A percentile compares a stretch with the other conserved stretches of the same genome.
phyloP scores from a whole-genome alignment of 2,888 invertebrate species.

The Pseudococcus jackbeardsleyi region DNA sequence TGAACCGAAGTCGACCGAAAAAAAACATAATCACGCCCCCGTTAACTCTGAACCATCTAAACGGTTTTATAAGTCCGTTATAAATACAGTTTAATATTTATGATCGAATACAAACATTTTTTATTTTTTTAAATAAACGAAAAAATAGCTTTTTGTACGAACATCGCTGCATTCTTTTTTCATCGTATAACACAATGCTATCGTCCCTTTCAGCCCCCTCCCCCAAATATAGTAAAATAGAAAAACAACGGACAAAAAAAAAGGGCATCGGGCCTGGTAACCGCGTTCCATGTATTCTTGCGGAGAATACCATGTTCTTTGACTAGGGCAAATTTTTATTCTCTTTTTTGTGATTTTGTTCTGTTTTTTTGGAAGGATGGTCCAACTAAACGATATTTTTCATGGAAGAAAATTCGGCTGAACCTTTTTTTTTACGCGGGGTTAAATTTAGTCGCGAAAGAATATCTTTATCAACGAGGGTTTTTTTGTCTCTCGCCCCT shows the following conservation, averaged over 20 bases:
- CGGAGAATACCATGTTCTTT: background rate
- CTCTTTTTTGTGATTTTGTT: background rate
- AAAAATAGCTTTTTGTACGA: constrained; percentile 20
- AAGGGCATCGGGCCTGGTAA: background rate
- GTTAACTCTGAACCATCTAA: constrained; percentile 32
- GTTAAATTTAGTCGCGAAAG: constrained; percentile 16
- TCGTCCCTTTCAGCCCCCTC: background rate
- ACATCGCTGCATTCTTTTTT: constrained; percentile 11
- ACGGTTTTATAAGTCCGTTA: constrained; percentile 39
- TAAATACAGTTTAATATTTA: constrained; percentile 56
- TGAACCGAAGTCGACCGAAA: background rate
- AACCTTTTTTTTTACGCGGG: background rate
- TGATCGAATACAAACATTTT: constrained; percentile 54
- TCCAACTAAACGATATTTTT: constrained; percentile 15
- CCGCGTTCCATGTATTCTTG: background rate
- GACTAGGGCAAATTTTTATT: background rate
- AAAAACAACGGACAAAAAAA: background rate
- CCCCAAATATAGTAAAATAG: background rate
- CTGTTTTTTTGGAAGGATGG: background rate
- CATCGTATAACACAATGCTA: background rate
- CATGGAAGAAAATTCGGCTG: background rate
- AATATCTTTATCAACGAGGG: background rate
- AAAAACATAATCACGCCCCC: constrained; percentile 48
- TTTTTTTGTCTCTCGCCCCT: background rate
- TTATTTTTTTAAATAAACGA: constrained; percentile 19